These are phyloP conservation scores for Rhabdomys dilectus DNA, from an alignment of 2,113 vertebrate species.

Conservation along the genomic window DNA sequence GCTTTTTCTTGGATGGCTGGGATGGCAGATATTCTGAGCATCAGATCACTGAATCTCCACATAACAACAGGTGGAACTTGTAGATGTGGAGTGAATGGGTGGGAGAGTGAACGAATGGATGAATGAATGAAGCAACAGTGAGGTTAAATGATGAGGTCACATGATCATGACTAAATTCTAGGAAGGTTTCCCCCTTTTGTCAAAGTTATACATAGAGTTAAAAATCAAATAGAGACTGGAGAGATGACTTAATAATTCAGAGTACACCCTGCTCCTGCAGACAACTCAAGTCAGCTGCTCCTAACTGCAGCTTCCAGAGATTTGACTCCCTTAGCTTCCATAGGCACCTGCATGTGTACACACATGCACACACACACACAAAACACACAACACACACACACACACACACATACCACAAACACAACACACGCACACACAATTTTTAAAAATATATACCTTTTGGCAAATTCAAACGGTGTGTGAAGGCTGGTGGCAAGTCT, in stretches of 20 bases:
- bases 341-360: neutral
- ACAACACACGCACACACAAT: neutral
- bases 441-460: neutral
- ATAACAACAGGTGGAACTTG: neutral
- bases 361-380: neutral
- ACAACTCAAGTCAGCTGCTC: neutral
- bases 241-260: neutral
- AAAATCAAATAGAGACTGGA: neutral
- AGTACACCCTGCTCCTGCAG: neutral
- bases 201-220: neutral
- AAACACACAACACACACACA: neutral
- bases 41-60: too few species aligned
- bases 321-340: neutral
- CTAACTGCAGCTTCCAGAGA: neutral
- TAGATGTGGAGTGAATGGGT: neutral
- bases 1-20: neutral
- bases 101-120: neutral
- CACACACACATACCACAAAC: neutral
- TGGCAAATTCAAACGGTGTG: neutral
- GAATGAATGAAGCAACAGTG: neutral
- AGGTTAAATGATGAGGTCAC: neutral
- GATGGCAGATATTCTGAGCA: too few species aligned
- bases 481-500: neutral
- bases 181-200: neutral
- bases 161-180: neutral